A percentile compares a stretch with the other conserved stretches of the same genome.
phyloP scores from a whole-genome alignment of 1,140 invertebrate species.

The Philopotamus ludificatus region DNA sequence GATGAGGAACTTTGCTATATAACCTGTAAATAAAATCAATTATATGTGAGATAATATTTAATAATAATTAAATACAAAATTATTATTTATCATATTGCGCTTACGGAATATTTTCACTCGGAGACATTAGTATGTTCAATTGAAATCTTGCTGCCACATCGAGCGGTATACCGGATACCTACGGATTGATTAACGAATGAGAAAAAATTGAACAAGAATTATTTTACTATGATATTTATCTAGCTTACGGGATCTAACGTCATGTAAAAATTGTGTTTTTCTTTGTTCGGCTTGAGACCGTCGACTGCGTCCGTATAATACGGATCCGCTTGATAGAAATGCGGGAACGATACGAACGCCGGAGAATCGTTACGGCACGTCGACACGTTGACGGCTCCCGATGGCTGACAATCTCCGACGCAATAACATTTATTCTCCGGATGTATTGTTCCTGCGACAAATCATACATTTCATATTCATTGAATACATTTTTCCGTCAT shows the following conservation, averaged over 20 bases:
- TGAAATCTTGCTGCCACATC: slow-evolving; percentile 74
- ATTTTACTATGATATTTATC: slow-evolving; percentile 1
- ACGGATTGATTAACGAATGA: slow-evolving; percentile 34
- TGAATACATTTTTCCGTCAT: slow-evolving; percentile 48
- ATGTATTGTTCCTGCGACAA: slow-evolving; percentile 52
- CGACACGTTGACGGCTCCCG: slow-evolving; percentile 69
- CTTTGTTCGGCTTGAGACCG: slow-evolving; percentile 69
- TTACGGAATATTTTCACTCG: slow-evolving; percentile 63
- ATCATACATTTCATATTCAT: slow-evolving; percentile 22
- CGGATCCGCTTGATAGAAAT: slow-evolving; percentile 80
- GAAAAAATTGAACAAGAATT: neutral
- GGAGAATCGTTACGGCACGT: slow-evolving; percentile 72
- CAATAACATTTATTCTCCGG: slow-evolving; percentile 71
- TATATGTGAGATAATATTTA: slow-evolving; percentile 2
- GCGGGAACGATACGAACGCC: slow-evolving; percentile 79
- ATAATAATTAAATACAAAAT: slow-evolving; percentile 7
- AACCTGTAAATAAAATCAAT: slow-evolving; percentile 51
- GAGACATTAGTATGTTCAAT: slow-evolving; percentile 72
- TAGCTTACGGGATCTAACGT: slow-evolving; percentile 65
- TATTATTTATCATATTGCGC: slow-evolving; percentile 45
- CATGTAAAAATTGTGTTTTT: slow-evolving; percentile 69
- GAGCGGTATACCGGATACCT: slow-evolving; percentile 72
- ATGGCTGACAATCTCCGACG: slow-evolving; percentile 66
- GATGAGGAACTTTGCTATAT: slow-evolving; percentile 64
- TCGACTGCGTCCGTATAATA: slow-evolving; percentile 62